Conservation (phyloP, 2,797 vertebrate genomes). For the Rhabdophis nuchalis region DNA sequence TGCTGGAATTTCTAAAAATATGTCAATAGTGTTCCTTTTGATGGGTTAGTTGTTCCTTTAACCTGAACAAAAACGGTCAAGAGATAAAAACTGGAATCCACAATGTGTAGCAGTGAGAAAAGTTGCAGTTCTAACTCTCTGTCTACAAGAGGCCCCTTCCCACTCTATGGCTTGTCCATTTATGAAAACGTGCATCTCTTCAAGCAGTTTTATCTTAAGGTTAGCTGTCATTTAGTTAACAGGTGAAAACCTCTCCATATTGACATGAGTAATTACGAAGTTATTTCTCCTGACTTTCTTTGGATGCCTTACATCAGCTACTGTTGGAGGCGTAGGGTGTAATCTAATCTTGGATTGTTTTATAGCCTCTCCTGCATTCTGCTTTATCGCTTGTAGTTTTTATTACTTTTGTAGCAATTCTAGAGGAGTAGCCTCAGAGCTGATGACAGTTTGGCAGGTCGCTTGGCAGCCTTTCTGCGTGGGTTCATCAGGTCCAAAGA, state of each 20-base stretch:
- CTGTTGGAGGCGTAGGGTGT: neutral
- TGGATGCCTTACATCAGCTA: neutral
- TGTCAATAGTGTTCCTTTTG: neutral
- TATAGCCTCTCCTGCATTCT: neutral
- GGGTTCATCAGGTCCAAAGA: neutral
- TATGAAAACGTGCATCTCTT: neutral
- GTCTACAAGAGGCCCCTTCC: neutral
- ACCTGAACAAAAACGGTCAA: neutral
- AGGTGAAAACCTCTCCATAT: neutral
- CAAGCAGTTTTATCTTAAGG: neutral
- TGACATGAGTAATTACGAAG: neutral
- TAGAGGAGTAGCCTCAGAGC: neutral
- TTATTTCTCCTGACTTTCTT: neutral
- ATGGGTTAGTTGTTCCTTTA: neutral
- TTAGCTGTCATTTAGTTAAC: neutral
- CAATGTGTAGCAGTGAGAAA: neutral
- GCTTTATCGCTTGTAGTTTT: neutral
- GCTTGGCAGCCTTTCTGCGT: neutral
- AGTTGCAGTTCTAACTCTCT: neutral
- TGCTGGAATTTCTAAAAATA: neutral
- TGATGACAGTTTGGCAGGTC: neutral
- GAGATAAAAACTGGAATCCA: neutral
- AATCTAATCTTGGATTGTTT: neutral
- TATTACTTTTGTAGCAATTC: neutral
- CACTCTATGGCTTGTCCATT: neutral